Evolutionary conservation across 1,140 invertebrate species (phyloP).

Genomic region (Zaprionus ornatus): DNA sequence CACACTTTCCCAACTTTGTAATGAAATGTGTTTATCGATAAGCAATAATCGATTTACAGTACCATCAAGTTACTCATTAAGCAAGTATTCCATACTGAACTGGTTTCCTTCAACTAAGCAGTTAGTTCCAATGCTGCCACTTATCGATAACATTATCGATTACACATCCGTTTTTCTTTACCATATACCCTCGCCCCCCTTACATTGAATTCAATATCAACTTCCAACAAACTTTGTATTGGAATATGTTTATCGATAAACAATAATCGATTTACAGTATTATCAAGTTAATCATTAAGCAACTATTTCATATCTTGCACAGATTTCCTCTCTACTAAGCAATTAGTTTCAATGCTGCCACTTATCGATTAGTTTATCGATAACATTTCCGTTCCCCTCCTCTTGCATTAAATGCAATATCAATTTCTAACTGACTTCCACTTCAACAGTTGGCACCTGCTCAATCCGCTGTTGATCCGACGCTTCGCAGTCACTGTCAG

Average conservation of each 20-base stretch:
- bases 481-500: background rate
- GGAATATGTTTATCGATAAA: too few relatives aligned
- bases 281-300: too few relatives aligned
- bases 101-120: background rate
- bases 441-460: constrained; percentile 10
- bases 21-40: too few relatives aligned
- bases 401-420: background rate
- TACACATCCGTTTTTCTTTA: background rate
- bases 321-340: background rate
- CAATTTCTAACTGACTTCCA: background rate
- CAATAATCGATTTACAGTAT: too few relatives aligned
- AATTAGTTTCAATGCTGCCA: background rate
- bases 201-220: background rate
- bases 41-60: too few relatives aligned
- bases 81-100: background rate
- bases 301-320: too few relatives aligned
- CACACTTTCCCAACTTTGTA: background rate
- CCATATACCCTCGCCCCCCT: background rate
- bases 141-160: background rate
- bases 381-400: background rate
- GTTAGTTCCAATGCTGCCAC: background rate
- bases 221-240: background rate
- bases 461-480: constrained; percentile 18
- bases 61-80: too few relatives aligned
- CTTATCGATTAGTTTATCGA: background rate